These are phyloP conservation scores for Kuschelorhynchus macadamiae DNA, from an alignment of 2,888 invertebrate species.

Conservation along the genomic window DNA sequence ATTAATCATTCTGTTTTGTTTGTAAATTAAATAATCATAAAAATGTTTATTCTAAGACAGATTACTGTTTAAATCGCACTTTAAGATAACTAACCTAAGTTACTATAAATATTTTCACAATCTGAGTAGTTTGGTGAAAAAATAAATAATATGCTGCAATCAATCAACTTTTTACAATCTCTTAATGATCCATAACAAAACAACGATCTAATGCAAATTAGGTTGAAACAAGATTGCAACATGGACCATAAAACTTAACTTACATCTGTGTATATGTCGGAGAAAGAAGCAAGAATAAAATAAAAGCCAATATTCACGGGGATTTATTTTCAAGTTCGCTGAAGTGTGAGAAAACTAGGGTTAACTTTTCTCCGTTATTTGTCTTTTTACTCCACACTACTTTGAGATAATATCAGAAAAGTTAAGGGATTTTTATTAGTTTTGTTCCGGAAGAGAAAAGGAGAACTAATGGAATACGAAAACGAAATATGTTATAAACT, in stretches of 20 bases:
- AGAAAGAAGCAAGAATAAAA: constrained; percentile 32
- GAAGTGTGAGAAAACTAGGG: constrained; percentile 42
- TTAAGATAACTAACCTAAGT: too few species aligned
- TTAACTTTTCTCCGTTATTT: constrained; percentile 38
- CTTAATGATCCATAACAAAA: too few species aligned
- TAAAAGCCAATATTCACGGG: constrained; percentile 30
- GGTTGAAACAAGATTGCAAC: too few species aligned
- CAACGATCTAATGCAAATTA: too few species aligned
- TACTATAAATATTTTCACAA: too few species aligned
- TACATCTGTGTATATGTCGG: constrained; percentile 19
- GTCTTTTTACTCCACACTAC: constrained; percentile 39
- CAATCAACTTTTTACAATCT: too few species aligned
- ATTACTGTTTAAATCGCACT: too few species aligned
- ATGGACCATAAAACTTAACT: constrained; percentile 25
- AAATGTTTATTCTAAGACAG: too few species aligned
- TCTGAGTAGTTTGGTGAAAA: too few species aligned
- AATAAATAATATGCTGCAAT: too few species aligned
- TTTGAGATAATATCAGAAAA: constrained; percentile 32
- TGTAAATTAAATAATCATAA: too few species aligned
- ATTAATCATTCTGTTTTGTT: too few species aligned
- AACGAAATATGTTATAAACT: constrained; percentile 20
- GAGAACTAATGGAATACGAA: constrained; percentile 36
- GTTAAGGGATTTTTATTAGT: constrained; percentile 40
- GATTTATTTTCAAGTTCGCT: constrained; percentile 41
- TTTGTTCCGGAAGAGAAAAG: constrained; percentile 30